Evolutionary conservation across 2,113 vertebrate genomes (phyloP), one percentile per base, ranked within the genome.

Genomic region (Cisticola juncidis): DNA sequence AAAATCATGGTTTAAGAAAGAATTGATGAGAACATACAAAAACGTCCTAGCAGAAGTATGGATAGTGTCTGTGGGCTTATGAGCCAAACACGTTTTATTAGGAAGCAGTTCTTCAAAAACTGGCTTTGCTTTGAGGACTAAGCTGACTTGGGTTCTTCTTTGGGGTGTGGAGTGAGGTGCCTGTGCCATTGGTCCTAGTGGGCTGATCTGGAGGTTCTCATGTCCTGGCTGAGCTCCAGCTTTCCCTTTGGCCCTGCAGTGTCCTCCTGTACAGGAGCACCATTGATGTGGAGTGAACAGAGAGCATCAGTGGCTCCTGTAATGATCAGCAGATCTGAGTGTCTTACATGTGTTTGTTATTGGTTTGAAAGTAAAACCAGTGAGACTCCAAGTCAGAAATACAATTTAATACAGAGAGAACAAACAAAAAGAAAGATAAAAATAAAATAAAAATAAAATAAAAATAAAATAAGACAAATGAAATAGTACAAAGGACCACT

Each of bases 51-150:
- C 35, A 87, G 38, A 81, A 86, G 47, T 29, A 33, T 0, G 14
- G n/a, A 13, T 0, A 2, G 15, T 2, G 23, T 19, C 8, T 1
- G 2, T 31, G 20, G 25, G 24, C 5, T 86, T 81, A 3, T 50
- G 15, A 45, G 20, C 16, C n/a, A 70, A 86, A 44, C 5, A 4
- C 5, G 0, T 68, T 84, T 58, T 44, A 51, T 36, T 14, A 48
- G 26, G 18, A 31, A 23, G 14, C 3, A 33, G 3, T 28, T 87
- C 23, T 64, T 89, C 66, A 45, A 48, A 51, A 82, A 42, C 17
- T 14, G 4, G 12, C 3, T 87, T 68, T 78, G 5, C 10, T 12
- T 47, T 17, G 53, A 71, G 23, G 6, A 38, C 3, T 25, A 3
- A 33, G 12, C 14, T 77, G 76, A n/a, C 38, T 38, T 0, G 0